phyloP scores from a whole-genome alignment of 1,140 invertebrate species.

The Drosophila nebulosa region DNA sequence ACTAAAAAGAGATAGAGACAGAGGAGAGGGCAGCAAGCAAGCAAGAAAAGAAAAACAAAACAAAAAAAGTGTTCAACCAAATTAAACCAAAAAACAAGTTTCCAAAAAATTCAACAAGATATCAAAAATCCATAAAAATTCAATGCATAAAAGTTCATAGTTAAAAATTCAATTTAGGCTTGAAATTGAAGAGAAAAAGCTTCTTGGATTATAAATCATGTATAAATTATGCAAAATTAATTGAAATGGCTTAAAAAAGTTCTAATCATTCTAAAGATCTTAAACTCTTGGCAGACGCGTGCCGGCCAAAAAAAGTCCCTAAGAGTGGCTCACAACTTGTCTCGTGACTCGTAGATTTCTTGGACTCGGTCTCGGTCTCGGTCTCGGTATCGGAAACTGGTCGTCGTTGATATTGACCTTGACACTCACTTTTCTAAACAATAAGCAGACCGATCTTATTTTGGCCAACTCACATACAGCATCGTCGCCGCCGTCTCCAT shows the following conservation, averaged over 20 bases:
- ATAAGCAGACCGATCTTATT: slow-evolving; percentile 46
- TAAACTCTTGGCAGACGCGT: slow-evolving; percentile 46
- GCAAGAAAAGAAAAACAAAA: slow-evolving; percentile 32
- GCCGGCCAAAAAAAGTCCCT: slow-evolving; percentile 36
- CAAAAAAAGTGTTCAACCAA: slow-evolving; percentile 14
- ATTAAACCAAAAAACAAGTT: slow-evolving; percentile 8
- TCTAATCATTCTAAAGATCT: slow-evolving; percentile 32
- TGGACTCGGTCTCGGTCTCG: slow-evolving; percentile 16
- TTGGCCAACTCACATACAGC: slow-evolving; percentile 36
- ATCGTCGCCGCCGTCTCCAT: neutral
- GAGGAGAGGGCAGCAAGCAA: neutral
- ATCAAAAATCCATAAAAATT: neutral
- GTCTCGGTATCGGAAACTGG: slow-evolving; percentile 35
- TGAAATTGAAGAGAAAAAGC: neutral
- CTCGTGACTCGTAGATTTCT: slow-evolving; percentile 52
- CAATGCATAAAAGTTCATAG: slow-evolving; percentile 18
- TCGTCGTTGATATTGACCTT: slow-evolving; percentile 62
- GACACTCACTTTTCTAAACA: slow-evolving; percentile 80
- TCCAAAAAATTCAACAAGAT: neutral
- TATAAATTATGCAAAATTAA: slow-evolving; percentile 69
- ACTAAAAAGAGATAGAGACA: slow-evolving; percentile 17
- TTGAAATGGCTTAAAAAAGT: slow-evolving; percentile 22
- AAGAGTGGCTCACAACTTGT: slow-evolving; percentile 32
- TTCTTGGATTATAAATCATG: slow-evolving; percentile 24
- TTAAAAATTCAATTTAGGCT: slow-evolving; percentile 11